Evolutionary conservation across 2,888 invertebrate species (phyloP).

Genomic region (Congeria kusceri): DNA sequence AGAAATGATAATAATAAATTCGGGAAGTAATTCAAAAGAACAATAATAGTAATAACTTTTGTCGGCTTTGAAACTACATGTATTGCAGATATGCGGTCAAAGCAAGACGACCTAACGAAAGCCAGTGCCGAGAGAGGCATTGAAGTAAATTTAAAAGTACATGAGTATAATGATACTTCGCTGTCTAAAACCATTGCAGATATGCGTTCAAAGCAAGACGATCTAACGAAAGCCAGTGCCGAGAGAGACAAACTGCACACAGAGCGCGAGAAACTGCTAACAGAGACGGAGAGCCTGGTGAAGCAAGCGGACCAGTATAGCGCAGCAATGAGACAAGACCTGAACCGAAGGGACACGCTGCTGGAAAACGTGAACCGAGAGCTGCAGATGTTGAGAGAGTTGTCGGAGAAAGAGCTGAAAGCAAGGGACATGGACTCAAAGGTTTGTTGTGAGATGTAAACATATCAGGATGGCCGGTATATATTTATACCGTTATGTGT

Average conservation of each 20-base stretch:
- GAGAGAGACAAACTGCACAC: conserved; percentile 65
- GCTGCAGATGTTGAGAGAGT: conserved; percentile 60
- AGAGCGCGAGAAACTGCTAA: conserved; percentile 67
- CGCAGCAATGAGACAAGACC: conserved; percentile 64
- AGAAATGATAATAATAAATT: too few species aligned
- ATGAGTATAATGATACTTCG: too few species aligned
- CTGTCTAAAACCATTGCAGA: conserved; percentile 17
- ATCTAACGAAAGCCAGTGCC: conserved; percentile 53
- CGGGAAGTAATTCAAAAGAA: too few species aligned
- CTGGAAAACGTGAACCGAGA: conserved; percentile 67
- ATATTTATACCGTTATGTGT: too few species aligned
- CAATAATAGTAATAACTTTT: too few species aligned
- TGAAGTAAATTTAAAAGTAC: too few species aligned
- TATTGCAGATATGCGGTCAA: conserved; percentile 55
- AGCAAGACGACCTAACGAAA: conserved; percentile 63
- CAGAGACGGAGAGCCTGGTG: conserved; percentile 71
- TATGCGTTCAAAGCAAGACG: conserved; percentile 68
- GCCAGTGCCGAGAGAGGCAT: conserved; percentile 65
- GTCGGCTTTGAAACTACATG: too few species aligned
- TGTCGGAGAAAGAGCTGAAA: conserved; percentile 60
- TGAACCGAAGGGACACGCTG: conserved; percentile 61
- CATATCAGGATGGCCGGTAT: too few species aligned
- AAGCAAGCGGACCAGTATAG: conserved; percentile 70
- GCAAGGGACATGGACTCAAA: conserved; percentile 60
- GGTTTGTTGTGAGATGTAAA: conserved; percentile 24